These are phyloP conservation scores for Neodiprion fabricii DNA, from an alignment of 1,140 invertebrate species.

Conservation along the genomic window DNA sequence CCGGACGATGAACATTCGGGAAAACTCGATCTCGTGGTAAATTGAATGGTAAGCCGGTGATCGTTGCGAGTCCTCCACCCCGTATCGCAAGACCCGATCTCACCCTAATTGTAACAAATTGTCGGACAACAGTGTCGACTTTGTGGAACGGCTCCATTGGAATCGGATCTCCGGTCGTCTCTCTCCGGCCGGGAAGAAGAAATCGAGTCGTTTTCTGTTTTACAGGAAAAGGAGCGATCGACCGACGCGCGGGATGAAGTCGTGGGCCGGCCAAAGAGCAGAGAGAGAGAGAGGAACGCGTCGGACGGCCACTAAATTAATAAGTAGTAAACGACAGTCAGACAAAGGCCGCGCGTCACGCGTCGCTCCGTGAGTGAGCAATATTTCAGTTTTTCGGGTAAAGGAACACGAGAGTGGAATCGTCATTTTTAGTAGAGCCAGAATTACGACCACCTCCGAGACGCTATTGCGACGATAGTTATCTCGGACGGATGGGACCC, in stretches of 20 bases:
- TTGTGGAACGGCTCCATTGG: slow-evolving; percentile 21
- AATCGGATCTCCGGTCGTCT: background rate
- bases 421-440: background rate
- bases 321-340: background rate
- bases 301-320: background rate
- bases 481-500: background rate
- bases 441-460: slow-evolving; percentile 1
- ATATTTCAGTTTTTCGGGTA: background rate
- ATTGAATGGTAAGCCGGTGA: background rate
- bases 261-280: slow-evolving; percentile 27
- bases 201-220: slow-evolving; percentile 1
- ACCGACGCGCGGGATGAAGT: slow-evolving; percentile 15
- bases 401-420: background rate
- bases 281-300: slow-evolving; percentile 20
- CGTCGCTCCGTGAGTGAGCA: background rate
- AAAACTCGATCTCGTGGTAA: slow-evolving; percentile 33
- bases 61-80: background rate
- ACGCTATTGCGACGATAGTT: background rate
- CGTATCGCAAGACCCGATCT: slow-evolving; percentile 36
- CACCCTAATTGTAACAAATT: slow-evolving; percentile 46
- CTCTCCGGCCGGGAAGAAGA: background rate
- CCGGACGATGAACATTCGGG: slow-evolving; percentile 19
- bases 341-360: background rate
- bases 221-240: slow-evolving; percentile 7
- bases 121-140: slow-evolving; percentile 30